Conservation (phyloP, 2,888 invertebrate genomes). For the Catocala nupta region DNA sequence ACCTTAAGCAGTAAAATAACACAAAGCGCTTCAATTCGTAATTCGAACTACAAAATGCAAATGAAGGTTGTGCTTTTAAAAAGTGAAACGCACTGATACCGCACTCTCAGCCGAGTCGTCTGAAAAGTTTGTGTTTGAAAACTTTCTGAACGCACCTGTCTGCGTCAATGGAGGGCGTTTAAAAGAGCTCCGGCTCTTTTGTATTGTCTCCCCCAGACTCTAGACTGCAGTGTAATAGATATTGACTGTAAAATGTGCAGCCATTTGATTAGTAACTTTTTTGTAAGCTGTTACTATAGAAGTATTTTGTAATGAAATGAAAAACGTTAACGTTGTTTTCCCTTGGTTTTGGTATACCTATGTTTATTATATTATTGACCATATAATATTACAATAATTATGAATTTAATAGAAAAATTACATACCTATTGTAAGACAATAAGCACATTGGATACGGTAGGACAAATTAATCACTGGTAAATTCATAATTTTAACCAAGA, state of each 20-base stretch:
- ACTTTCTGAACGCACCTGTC: conserved; percentile 72
- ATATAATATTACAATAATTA: too few relatives aligned
- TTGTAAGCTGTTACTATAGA: background rate
- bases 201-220: conserved; percentile 24
- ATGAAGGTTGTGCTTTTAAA: conserved; percentile 37
- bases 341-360: too few relatives aligned
- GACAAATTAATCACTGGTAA: too few relatives aligned
- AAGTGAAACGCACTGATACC: conserved; percentile 45
- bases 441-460: too few relatives aligned
- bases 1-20: too few relatives aligned
- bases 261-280: background rate
- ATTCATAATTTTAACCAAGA: too few relatives aligned
- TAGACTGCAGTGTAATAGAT: conserved; percentile 20
- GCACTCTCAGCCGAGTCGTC: conserved; percentile 56
- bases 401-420: too few relatives aligned
- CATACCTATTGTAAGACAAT: too few relatives aligned
- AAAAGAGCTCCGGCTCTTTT: conserved; percentile 63
- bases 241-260: conserved; percentile 18
- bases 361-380: too few relatives aligned
- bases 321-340: too few relatives aligned
- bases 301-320: too few relatives aligned
- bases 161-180: conserved; percentile 66
- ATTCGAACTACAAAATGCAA: conserved; percentile 29
- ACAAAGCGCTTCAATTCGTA: background rate
- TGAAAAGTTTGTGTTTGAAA: conserved; percentile 81